Evolutionary conservation across 2,113 vertebrate species (phyloP).

Genomic region (Protobothrops mucrosquamatus): DNA sequence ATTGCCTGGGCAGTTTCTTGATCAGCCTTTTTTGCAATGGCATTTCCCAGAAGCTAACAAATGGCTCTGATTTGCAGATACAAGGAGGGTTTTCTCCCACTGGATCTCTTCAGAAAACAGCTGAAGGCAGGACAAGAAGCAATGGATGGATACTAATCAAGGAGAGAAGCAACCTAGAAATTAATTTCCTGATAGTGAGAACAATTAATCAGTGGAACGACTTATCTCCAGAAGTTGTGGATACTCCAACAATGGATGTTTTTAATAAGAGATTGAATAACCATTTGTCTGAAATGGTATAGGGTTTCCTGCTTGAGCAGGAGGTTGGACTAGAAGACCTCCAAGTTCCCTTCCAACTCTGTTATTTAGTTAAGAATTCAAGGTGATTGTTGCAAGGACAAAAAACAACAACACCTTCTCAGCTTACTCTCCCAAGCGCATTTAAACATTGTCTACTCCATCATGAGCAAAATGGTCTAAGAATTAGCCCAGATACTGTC

Average conservation of each 20-base stretch:
- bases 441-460: not conserved
- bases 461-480: not conserved
- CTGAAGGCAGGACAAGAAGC: no score
- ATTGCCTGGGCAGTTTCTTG: not conserved
- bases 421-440: not conserved
- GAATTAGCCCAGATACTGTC: not conserved
- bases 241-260: no score
- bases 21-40: not conserved
- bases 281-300: no score
- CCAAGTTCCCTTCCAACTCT: no score
- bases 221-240: no score
- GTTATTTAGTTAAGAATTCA: not conserved
- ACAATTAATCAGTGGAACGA: no score
- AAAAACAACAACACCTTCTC: not conserved
- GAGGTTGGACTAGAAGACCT: no score
- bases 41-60: not conserved
- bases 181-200: no score
- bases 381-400: not conserved
- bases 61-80: not conserved
- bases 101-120: not conserved
- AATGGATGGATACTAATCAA: no score
- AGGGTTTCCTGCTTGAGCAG: no score
- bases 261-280: no score
- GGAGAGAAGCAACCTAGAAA: no score
- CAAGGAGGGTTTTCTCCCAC: not conserved